Evolutionary conservation across 2,797 vertebrate genomes (phyloP).

Genomic region (Onychomys torridus): DNA sequence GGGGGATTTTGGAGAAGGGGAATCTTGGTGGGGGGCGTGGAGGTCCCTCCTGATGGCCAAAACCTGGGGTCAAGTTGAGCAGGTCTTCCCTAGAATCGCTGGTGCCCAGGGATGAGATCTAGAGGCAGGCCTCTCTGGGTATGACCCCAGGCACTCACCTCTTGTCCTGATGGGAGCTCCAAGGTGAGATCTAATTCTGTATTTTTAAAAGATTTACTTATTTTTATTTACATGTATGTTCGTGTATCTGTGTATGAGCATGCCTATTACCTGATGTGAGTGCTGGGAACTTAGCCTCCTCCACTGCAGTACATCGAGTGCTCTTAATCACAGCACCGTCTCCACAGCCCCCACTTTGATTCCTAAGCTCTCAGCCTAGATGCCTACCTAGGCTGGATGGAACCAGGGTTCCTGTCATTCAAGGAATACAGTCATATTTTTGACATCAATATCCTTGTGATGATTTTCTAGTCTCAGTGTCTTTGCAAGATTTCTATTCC

Average conservation of each 20-base stretch:
- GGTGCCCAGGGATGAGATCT: too few relatives aligned
- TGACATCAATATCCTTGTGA: not conserved
- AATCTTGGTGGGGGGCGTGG: too few relatives aligned
- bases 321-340: not conserved
- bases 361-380: not conserved
- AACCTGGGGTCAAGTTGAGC: too few relatives aligned
- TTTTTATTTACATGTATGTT: not conserved
- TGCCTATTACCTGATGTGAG: not conserved
- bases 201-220: not conserved
- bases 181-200: too few relatives aligned
- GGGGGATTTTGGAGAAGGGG: too few relatives aligned
- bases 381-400: too few relatives aligned
- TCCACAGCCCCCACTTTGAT: not conserved
- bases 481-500: not conserved
- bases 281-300: not conserved
- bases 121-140: too few relatives aligned
- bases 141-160: too few relatives aligned
- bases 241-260: not conserved
- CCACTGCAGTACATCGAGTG: not conserved
- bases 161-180: too few relatives aligned
- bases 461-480: not conserved
- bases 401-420: slow-evolving; percentile 57
- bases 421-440: slow-evolving; percentile 11
- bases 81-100: too few relatives aligned
- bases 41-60: too few relatives aligned